Percentiles rank a stretch among this genome's conserved stretches.
Conservation (phyloP, 1,140 invertebrate species). For the Nebria ingens region DNA sequence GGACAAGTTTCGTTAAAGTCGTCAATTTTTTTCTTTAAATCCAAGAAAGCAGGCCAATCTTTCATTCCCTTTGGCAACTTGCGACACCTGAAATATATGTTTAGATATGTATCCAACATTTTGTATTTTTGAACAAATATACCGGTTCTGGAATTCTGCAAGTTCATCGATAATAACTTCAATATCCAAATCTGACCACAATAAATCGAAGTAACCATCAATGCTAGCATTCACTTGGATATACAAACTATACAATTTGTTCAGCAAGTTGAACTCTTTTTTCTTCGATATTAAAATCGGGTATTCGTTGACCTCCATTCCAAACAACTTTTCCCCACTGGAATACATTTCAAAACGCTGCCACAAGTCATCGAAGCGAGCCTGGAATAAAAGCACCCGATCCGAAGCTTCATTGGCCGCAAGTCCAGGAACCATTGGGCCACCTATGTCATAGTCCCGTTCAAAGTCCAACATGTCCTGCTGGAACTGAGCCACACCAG, state of each 20-base stretch:
- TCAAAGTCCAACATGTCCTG: conserved; percentile 60
- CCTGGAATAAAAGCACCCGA: conserved; percentile 37
- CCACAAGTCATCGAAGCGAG: conserved; percentile 70
- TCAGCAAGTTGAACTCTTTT: conserved; percentile 73
- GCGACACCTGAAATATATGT: conserved; percentile 45
- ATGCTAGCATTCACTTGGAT: conserved; percentile 70
- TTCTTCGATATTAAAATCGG: conserved; percentile 64
- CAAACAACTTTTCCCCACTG: conserved; percentile 73
- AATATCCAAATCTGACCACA: conserved; percentile 75
- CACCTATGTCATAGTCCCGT: conserved; percentile 59
- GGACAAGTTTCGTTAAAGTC: conserved; percentile 85
- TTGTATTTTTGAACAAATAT: conserved; percentile 17
- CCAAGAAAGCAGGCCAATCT: conserved; percentile 79
- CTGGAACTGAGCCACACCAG: conserved; percentile 57
- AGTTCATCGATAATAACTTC: conserved; percentile 71
- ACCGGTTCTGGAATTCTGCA: conserved; percentile 72
- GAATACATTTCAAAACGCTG: conserved; percentile 66
- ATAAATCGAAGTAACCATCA: conserved; percentile 73
- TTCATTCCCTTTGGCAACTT: conserved; percentile 73
- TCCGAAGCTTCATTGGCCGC: conserved; percentile 75
- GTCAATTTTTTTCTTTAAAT: conserved; percentile 80
- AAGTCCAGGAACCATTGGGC: conserved; percentile 74
- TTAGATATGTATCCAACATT: neutral
- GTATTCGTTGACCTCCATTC: conserved; percentile 68
- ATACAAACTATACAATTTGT: conserved; percentile 74